These are phyloP conservation scores for Yponomeuta sedellus DNA, from an alignment of 2,888 invertebrate genomes.

Conservation along the genomic window DNA sequence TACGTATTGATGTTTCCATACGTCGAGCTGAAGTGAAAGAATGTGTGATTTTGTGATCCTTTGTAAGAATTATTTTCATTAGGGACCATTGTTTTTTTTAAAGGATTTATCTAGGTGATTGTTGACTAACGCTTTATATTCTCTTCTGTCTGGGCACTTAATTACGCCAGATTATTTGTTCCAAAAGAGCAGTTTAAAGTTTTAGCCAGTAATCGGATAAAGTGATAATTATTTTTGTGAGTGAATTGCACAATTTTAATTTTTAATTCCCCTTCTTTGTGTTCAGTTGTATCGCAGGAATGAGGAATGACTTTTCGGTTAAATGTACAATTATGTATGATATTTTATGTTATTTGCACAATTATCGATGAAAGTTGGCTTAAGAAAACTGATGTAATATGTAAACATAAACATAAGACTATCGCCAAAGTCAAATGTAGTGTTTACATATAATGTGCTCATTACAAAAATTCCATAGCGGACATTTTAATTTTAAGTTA, in stretches of 20 bases:
- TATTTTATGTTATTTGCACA: constrained; percentile 54
- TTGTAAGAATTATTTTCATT: constrained; percentile 53
- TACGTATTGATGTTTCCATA: constrained; percentile 63
- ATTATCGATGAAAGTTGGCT: constrained; percentile 24
- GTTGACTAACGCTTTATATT: constrained; percentile 40
- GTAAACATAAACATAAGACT: constrained; percentile 30
- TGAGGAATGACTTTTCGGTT: constrained; percentile 20
- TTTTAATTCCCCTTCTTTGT: constrained; percentile 42
- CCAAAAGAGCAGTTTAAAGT: constrained; percentile 34
- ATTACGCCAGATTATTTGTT: constrained; percentile 57
- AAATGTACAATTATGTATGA: constrained; percentile 55
- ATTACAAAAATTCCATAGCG: constrained; percentile 45
- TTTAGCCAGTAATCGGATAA: constrained; percentile 40
- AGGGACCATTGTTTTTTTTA: constrained; percentile 61
- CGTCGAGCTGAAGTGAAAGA: constrained; percentile 39
- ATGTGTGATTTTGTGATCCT: constrained; percentile 68
- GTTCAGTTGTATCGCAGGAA: constrained; percentile 41
- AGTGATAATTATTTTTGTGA: constrained; percentile 57
- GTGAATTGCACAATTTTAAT: constrained; percentile 56
- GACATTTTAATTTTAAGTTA: constrained; percentile 57
- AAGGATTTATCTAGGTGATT: constrained; percentile 50
- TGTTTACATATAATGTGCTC: constrained; percentile 40
- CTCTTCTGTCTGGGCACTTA: constrained; percentile 31
- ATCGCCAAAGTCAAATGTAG: constrained; percentile 54
- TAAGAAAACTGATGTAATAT: neutral